A percentile compares a stretch with the other conserved stretches of the same genome.
Conservation (phyloP, 2,888 invertebrate species). For the Scrobipalpa costella region DNA sequence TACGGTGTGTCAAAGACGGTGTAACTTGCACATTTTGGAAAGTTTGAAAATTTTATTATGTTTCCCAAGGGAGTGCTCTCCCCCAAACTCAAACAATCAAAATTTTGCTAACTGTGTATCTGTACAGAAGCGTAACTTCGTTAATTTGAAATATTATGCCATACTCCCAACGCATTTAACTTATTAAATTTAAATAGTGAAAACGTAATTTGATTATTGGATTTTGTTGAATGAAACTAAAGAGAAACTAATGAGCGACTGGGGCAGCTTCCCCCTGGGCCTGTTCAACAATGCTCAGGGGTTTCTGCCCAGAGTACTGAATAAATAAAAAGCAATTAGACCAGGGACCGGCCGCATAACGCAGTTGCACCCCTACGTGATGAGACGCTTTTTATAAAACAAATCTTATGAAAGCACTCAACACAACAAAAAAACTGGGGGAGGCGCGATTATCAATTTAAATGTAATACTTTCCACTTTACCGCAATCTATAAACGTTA, state of each 20-base stretch:
- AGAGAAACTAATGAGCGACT: slow-evolving; percentile 60
- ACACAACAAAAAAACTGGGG: slow-evolving; percentile 41
- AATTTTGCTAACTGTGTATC: slow-evolving; percentile 9
- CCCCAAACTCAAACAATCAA: slow-evolving; percentile 1
- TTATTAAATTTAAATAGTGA: slow-evolving; percentile 28
- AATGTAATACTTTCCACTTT: slow-evolving; percentile 42
- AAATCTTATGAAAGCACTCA: slow-evolving; percentile 52
- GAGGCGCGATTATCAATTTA: slow-evolving; percentile 53
- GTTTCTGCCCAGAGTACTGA: slow-evolving; percentile 59
- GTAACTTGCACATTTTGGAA: not conserved
- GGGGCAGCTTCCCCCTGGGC: slow-evolving; percentile 50
- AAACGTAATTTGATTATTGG: slow-evolving; percentile 48
- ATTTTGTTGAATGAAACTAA: slow-evolving; percentile 43
- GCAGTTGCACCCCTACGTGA: slow-evolving; percentile 42
- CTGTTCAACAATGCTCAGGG: slow-evolving; percentile 48
- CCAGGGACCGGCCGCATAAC: slow-evolving; percentile 47
- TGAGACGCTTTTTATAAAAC: slow-evolving; percentile 46
- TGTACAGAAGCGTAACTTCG: not conserved
- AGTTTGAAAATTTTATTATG: slow-evolving; percentile 16
- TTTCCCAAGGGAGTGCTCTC: not conserved
- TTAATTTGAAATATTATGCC: slow-evolving; percentile 1
- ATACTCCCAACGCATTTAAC: not conserved
- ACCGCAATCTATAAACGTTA: slow-evolving; percentile 34
- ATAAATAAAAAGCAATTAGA: slow-evolving; percentile 78
- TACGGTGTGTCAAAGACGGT: not conserved